Base-by-base conservation (phyloP, 2,113 vertebrate species). In the Bothrops jararaca region DNA sequence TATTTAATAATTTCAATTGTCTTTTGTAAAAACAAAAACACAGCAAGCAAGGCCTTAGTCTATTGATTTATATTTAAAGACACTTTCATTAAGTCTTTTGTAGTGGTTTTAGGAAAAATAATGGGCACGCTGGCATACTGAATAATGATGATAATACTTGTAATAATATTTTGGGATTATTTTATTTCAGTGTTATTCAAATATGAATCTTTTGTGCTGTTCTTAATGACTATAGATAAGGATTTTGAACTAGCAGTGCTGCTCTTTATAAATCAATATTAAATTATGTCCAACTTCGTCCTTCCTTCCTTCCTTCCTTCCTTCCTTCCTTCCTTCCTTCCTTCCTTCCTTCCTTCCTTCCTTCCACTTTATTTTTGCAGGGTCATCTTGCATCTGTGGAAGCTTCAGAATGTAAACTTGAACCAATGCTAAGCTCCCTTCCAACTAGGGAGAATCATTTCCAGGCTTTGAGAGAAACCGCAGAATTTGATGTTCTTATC, bases 401-500 rank as follows among this genome's bases (percentile, higher is more conserved):
- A 1, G 99, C 98, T 0, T 98, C 98, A 4, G 98, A 98, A 0
- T 97, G 97, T 13, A 94, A 98, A 56, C 97, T 96, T 91, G 69
- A 92, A 20, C 96, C 96, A 0, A 96, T 92, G 0, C 94, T 96
- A 10, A 95, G 96, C 0, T 97, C 98, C 10, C 97, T 99, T 24
- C 99, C 99, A 0, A 97, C 97, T 0, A 97, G 99, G 29, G 97
- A 98, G 95, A 96, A 97, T 34, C 99, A 99, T 94, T 94, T 99
- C 0, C 0, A 90, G 1, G 94, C 97, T 1, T 97, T 99, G 93
- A 95, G 95, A 3, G 97, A 91, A 97, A 96, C 97, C 0, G 45
- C 95, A 0, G 98, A 99, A 94, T 99, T 99, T 58, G 99, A 99
- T 2, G 96, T 99, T 0, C 97, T 99, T 1, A 95, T 99, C 2